Conservation (phyloP, 2,888 invertebrate genomes). For the Andrena haemorrhoa region DNA sequence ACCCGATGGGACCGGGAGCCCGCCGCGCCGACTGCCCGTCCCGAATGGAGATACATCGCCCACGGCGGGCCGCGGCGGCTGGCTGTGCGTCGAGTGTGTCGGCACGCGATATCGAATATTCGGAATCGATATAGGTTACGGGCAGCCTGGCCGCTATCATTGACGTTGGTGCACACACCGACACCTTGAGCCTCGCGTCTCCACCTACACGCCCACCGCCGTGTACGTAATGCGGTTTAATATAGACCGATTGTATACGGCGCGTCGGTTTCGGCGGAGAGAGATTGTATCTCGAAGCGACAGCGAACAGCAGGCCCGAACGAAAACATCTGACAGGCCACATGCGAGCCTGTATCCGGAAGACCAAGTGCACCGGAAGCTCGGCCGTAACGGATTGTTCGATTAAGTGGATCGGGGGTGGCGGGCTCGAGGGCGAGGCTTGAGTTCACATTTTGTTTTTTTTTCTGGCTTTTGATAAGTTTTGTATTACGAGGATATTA, state of each 20-base stretch:
- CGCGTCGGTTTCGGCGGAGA: slow-evolving; percentile 25
- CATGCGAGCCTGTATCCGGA: background rate
- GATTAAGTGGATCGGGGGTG: background rate
- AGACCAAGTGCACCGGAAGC: slow-evolving; percentile 3
- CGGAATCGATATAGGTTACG: slow-evolving; percentile 53
- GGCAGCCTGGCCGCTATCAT: slow-evolving; percentile 45
- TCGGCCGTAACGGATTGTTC: background rate
- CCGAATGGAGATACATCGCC: slow-evolving; percentile 58
- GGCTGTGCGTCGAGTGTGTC: slow-evolving; percentile 53
- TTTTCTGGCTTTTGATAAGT: too few relatives aligned
- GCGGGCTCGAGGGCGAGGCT: background rate
- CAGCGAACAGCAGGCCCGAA: slow-evolving; percentile 24
- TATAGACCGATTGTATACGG: slow-evolving; percentile 57
- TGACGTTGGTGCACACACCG: slow-evolving; percentile 11
- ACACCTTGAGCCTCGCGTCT: background rate
- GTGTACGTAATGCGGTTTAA: slow-evolving; percentile 66
- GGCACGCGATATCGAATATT: slow-evolving; percentile 66
- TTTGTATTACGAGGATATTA: too few relatives aligned
- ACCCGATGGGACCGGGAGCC: background rate
- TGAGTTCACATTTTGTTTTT: background rate
- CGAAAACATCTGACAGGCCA: slow-evolving; percentile 44
- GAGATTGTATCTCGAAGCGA: slow-evolving; percentile 48
- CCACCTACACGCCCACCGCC: slow-evolving; percentile 24
- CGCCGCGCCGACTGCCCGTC: background rate
- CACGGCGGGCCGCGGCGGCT: slow-evolving; percentile 31